Conservation (phyloP, 2,113 vertebrate genomes). For the Hippocampus mohnikei region DNA sequence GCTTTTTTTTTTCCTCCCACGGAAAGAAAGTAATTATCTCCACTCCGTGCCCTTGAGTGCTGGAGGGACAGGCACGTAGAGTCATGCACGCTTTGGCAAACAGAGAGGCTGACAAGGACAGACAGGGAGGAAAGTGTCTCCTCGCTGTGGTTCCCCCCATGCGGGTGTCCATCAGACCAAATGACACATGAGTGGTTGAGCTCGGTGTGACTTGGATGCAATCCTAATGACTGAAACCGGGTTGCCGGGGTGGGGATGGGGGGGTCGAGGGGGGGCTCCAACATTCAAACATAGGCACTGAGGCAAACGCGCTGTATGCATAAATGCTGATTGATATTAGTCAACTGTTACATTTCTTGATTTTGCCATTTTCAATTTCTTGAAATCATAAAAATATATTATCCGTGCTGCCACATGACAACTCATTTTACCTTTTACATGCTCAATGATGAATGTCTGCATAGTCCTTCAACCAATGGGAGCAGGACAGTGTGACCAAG, state of each 20-base stretch:
- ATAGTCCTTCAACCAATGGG: constrained; percentile 26
- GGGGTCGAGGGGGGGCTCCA: constrained; percentile 8
- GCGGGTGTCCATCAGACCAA: constrained; percentile 61
- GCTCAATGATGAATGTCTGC: constrained; percentile 51
- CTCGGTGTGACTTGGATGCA: constrained; percentile 48
- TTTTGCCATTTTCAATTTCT: not conserved
- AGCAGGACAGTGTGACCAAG: constrained; percentile 25
- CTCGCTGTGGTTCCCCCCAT: constrained; percentile 36
- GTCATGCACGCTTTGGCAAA: constrained; percentile 45
- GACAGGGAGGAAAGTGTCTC: constrained; percentile 40
- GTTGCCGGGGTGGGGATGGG: constrained; percentile 9
- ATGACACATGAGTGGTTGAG: constrained; percentile 61
- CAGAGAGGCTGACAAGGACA: constrained; percentile 41
- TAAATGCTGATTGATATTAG: not conserved
- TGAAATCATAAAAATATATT: not conserved
- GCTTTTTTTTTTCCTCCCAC: constrained; percentile 12
- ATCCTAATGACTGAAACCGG: constrained; percentile 52
- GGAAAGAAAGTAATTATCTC: constrained; percentile 14
- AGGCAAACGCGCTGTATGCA: constrained; percentile 7
- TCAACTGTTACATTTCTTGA: not conserved
- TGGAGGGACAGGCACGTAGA: constrained; percentile 37
- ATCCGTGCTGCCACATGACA: not conserved
- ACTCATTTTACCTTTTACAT: not conserved
- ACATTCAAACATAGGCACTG: constrained; percentile 29
- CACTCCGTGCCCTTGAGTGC: constrained; percentile 47